A percentile compares a stretch with the other conserved stretches of the same genome.
These are phyloP conservation scores for Yponomeuta cagnagella DNA, from an alignment of 2,888 invertebrate species.

Conservation along the genomic window DNA sequence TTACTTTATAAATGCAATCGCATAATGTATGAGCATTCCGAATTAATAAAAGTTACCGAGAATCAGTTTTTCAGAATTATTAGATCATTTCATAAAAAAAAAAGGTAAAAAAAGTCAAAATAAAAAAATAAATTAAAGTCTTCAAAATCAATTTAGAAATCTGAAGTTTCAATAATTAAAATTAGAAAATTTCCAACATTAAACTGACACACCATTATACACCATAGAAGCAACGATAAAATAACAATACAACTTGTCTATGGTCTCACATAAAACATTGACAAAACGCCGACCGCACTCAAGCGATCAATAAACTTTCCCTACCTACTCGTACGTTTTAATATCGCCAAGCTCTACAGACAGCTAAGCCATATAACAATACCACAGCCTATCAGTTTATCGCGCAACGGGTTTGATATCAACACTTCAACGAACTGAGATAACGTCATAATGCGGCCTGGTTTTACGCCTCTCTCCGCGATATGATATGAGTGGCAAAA, in stretches of 20 bases:
- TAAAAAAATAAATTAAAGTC: too few relatives aligned
- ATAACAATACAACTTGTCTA: not conserved
- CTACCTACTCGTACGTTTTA: not conserved
- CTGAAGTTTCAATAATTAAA: not conserved
- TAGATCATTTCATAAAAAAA: too few relatives aligned
- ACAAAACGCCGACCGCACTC: not conserved
- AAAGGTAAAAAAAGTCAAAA: too few relatives aligned
- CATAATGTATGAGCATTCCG: too few relatives aligned
- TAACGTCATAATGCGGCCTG: slow-evolving; percentile 1
- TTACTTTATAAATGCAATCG: too few relatives aligned
- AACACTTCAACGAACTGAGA: slow-evolving; percentile 11
- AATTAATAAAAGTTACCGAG: too few relatives aligned
- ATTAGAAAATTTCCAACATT: not conserved
- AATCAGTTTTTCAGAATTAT: too few relatives aligned
- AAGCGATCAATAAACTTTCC: slow-evolving; percentile 12
- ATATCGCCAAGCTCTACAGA: not conserved
- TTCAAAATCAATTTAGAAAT: too few relatives aligned
- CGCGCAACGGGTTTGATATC: slow-evolving; percentile 11
- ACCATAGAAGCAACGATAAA: not conserved
- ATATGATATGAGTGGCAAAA: not conserved
- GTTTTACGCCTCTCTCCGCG: slow-evolving; percentile 6
- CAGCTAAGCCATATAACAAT: slow-evolving; percentile 9
- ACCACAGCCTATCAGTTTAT: slow-evolving; percentile 8
- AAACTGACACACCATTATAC: not conserved
- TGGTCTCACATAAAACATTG: not conserved